phyloP scores from a whole-genome alignment of 2,113 vertebrate species.

The Apteryx owenii region DNA sequence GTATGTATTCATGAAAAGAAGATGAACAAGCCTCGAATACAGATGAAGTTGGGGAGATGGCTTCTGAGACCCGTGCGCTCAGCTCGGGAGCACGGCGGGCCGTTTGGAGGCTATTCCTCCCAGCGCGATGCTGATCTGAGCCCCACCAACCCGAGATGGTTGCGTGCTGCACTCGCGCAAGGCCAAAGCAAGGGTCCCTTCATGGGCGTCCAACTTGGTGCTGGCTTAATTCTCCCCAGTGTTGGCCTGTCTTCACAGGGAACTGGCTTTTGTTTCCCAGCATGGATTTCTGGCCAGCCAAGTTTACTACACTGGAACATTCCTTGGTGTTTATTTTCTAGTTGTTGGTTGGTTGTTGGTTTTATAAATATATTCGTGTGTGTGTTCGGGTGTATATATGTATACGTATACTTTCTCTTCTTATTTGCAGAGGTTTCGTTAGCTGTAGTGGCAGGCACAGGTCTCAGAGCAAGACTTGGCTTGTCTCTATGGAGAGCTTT shows the following conservation, averaged over 20 bases:
- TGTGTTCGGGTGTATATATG: neutral
- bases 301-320: neutral
- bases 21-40: neutral
- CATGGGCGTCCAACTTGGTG: neutral
- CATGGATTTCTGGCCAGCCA: neutral
- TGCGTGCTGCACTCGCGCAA: neutral
- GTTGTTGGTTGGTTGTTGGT: neutral
- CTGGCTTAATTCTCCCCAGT: neutral
- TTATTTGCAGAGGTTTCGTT: neutral
- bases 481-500: neutral
- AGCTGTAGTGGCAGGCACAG: neutral
- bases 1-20: neutral
- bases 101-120: fast-evolving
- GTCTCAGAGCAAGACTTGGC: neutral
- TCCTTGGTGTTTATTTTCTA: neutral
- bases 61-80: neutral
- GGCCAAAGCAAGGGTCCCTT: neutral
- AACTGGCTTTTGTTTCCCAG: neutral
- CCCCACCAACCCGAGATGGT: fast-evolving
- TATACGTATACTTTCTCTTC: neutral
- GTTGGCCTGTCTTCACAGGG: neutral
- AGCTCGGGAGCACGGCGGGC: neutral
- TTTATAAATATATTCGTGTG: neutral
- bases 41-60: neutral
- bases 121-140: neutral